A percentile compares a stretch with the other conserved stretches of the same genome.
Evolutionary conservation across 1,140 invertebrate species (phyloP).

Genomic region (Brachionus rotundiformis): DNA sequence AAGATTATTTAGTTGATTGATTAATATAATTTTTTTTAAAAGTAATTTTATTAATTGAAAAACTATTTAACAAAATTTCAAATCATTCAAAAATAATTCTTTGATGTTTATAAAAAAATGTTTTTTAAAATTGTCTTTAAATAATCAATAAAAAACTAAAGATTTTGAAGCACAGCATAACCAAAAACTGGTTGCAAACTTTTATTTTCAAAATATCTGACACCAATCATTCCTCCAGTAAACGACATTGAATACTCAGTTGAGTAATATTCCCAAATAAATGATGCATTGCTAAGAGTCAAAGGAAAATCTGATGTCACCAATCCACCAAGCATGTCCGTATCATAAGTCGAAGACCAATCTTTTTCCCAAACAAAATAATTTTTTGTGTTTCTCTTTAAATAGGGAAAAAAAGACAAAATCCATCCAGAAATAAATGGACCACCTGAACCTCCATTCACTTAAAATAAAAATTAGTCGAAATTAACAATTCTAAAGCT

Average conservation of each 20-base stretch:
- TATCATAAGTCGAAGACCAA: not conserved
- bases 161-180: conserved; percentile 43
- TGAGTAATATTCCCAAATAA: conserved; percentile 7
- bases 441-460: conserved; percentile 47
- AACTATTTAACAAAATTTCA: not conserved
- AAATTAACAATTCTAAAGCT: not conserved
- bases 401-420: conserved; percentile 25
- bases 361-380: conserved; percentile 52
- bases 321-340: not conserved
- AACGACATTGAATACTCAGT: not conserved
- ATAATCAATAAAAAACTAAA: not conserved
- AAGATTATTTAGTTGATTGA: no score
- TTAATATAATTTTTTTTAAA: no score
- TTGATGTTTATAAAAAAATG: no score
- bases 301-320: conserved; percentile 13
- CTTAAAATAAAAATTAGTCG: not conserved
- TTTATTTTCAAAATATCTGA: not conserved
- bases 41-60: no score
- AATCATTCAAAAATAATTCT: no score
- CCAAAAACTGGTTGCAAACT: conserved; percentile 34
- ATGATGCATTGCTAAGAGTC: not conserved
- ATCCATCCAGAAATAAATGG: conserved; percentile 44
- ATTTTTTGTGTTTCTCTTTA: conserved; percentile 18
- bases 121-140: not conserved
- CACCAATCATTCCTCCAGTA: conserved; percentile 23